Conservation (phyloP, 2,888 invertebrate species). For the Melanostoma mellinum region DNA sequence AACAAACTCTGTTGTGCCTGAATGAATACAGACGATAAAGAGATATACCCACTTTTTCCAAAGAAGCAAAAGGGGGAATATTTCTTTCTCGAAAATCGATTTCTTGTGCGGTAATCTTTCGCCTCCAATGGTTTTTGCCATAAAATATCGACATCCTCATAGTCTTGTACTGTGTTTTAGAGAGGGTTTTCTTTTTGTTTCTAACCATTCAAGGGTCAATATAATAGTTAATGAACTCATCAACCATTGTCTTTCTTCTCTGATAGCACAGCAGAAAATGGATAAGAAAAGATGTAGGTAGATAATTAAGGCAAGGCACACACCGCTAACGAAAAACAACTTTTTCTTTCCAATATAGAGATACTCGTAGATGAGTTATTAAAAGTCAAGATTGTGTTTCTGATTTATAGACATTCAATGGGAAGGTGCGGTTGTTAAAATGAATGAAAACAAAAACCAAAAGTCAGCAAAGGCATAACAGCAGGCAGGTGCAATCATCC, state of each 20-base stretch:
- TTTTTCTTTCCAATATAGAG: not conserved
- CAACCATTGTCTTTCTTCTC: slow-evolving; percentile 1
- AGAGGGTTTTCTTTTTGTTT: not conserved
- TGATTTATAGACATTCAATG: slow-evolving; percentile 46
- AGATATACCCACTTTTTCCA: not conserved
- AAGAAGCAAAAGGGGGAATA: not conserved
- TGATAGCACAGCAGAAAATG: not conserved
- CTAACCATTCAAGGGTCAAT: slow-evolving; percentile 18
- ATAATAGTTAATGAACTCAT: slow-evolving; percentile 37
- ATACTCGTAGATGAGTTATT: slow-evolving; percentile 35
- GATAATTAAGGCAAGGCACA: slow-evolving; percentile 47
- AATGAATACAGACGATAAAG: slow-evolving; percentile 23
- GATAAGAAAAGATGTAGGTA: slow-evolving; percentile 22
- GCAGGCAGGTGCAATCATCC: slow-evolving; percentile 33
- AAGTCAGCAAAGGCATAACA: not conserved
- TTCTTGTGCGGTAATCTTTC: slow-evolving; percentile 19
- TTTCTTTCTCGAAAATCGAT: slow-evolving; percentile 34
- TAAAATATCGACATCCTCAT: slow-evolving; percentile 38
- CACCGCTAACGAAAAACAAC: slow-evolving; percentile 19
- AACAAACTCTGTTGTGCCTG: slow-evolving; percentile 5
- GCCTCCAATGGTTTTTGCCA: slow-evolving; percentile 5
- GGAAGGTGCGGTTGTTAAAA: slow-evolving; percentile 41
- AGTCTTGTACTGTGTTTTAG: not conserved
- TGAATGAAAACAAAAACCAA: not conserved
- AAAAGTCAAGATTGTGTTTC: slow-evolving; percentile 27